Evolutionary conservation across 2,797 vertebrate genomes (phyloP), one percentile per base, ranked within the genome.

Genomic region (Yasuhikotakia modesta): DNA sequence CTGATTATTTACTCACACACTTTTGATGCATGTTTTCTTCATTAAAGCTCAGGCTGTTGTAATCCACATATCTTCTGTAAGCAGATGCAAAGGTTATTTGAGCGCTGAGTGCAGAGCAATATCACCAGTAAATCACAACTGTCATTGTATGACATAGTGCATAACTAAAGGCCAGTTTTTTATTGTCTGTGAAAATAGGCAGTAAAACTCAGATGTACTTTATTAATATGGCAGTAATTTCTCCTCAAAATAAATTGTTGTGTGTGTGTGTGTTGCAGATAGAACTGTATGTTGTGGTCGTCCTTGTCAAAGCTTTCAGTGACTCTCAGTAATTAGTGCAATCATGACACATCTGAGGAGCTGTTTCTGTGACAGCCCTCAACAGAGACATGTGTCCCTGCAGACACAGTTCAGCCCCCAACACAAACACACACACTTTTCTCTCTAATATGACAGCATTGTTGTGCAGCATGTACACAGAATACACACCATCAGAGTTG

Each of bases 251-350:
- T n/a, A n/a, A n/a, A n/a, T n/a, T n/a, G n/a, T n/a, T 66, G 55
- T 66, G 76, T 71, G 75, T 68, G 74, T 78, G 69, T 32, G 53
- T 22, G 4, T 19, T 52, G 17, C 21, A 61, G 30, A 39, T 8
- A 39, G 35, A 39, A 39, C 35, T 67, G 30, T 69, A 48, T 55
- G 64, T 76, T 83, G 81, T 84, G 81, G 73, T 80, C 67, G 73
- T 84, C 81, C 81, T 84, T 86, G 83, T 81, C 83, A 81, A 81
- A 84, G 79, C 85, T 78, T 83, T 93, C 91, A 91, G 91, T 91
- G 91, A 91, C 90, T 93, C 92, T 92, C 92, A 92, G 89, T 92
- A 84, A 94, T 94, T 92, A 93, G 91, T 88, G 91, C 91, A 90
- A 92, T 92, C 93, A 93, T 93, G 91, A 81, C 85, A 86, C 83